Conservation (phyloP, 2,888 invertebrate genomes). For the Diaperis boleti region DNA sequence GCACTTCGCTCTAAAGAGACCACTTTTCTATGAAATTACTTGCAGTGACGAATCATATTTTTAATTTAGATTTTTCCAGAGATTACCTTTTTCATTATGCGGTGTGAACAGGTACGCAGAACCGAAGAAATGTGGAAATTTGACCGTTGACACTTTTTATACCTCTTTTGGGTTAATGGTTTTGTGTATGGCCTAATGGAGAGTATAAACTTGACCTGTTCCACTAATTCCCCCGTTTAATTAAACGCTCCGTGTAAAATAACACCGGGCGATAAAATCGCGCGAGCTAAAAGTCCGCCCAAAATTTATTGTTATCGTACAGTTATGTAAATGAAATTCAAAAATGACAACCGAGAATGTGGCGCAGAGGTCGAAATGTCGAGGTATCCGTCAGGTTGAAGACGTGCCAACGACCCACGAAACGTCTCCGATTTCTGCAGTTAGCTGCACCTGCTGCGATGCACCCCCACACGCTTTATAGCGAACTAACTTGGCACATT, state of each 20-base stretch:
- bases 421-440: conserved; percentile 31
- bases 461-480: too few relatives aligned
- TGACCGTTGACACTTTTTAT: conserved; percentile 20
- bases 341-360: neutral
- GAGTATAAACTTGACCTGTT: neutral
- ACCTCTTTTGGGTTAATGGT: neutral
- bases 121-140: neutral
- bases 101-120: conserved; percentile 22
- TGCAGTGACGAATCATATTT: conserved; percentile 38
- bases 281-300: neutral
- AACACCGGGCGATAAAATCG: conserved; percentile 5
- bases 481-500: too few relatives aligned
- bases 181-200: neutral
- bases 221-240: conserved; percentile 11
- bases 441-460: conserved; percentile 2
- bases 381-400: conserved; percentile 2
- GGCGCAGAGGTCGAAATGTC: conserved; percentile 18
- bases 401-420: conserved; percentile 17
- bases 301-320: conserved; percentile 6
- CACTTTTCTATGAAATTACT: conserved; percentile 40
- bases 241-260: conserved; percentile 6
- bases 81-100: conserved; percentile 34
- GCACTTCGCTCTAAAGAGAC: conserved; percentile 13
- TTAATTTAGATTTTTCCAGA: conserved; percentile 42
- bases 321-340: neutral